Percentiles rank a stretch among this genome's conserved stretches.
Conservation (phyloP, 2,113 vertebrate genomes). For the Mormyrus lacerda region DNA sequence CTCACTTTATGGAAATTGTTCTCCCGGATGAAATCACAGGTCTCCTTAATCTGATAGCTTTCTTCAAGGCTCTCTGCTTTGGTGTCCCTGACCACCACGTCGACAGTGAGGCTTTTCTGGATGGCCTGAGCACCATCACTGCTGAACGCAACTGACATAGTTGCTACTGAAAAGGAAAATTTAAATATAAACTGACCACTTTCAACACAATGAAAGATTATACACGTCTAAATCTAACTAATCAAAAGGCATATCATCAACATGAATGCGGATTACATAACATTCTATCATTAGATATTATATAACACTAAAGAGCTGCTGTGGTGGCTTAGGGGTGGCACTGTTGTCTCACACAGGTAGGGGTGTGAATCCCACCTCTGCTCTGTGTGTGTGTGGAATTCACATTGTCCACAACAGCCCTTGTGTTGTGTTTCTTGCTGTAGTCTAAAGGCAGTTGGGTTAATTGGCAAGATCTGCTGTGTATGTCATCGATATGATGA, state of each 20-base stretch:
- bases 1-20: slow-evolving; percentile 51
- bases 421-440: background rate
- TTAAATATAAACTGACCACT: background rate
- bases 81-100: background rate
- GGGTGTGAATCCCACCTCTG: background rate
- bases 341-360: background rate
- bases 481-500: too few species aligned
- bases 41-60: slow-evolving; percentile 52
- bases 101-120: background rate
- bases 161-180: background rate
- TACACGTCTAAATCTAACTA: background rate
- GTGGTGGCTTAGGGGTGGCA: background rate
- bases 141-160: slow-evolving; percentile 7
- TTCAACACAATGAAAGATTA: background rate
- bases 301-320: background rate
- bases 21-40: slow-evolving; percentile 51
- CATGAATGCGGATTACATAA: background rate
- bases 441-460: background rate
- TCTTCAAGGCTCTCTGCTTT: slow-evolving; percentile 38
- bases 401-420: background rate
- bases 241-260: background rate
- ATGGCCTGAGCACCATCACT: background rate
- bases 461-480: too few species aligned
- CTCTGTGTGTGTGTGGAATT: background rate
- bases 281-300: background rate